A percentile compares a stretch with the other conserved stretches of the same genome.
Conservation (phyloP, 2,888 invertebrate species). For the Amiota communis region DNA sequence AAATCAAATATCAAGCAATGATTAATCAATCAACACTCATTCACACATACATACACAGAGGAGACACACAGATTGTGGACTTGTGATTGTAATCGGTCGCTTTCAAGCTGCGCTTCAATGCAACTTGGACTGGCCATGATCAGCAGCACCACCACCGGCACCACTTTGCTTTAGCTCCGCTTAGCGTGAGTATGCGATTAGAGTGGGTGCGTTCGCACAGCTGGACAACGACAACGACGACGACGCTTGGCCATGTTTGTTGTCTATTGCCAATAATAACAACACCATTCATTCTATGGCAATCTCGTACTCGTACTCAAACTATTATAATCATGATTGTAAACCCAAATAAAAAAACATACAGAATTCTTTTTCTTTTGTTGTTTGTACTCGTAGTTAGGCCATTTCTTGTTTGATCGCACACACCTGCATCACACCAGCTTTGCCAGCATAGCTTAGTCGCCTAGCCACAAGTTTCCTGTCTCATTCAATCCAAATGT, state of each 20-base stretch:
- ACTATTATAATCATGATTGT: conserved; percentile 45
- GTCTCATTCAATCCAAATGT: too few species aligned
- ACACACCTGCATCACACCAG: conserved; percentile 19
- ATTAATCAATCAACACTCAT: conserved; percentile 64
- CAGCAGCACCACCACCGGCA: conserved; percentile 41
- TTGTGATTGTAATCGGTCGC: neutral
- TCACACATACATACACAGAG: conserved; percentile 7
- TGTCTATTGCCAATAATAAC: neutral
- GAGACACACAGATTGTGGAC: neutral
- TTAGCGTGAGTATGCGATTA: conserved; percentile 39
- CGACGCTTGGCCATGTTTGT: neutral
- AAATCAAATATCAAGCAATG: conserved; percentile 66
- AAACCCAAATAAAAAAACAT: conserved; percentile 30
- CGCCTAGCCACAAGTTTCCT: too few species aligned
- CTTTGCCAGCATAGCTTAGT: neutral
- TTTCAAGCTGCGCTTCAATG: neutral
- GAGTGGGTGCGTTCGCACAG: conserved; percentile 66
- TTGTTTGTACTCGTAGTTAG: conserved; percentile 1
- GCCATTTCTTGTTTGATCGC: neutral
- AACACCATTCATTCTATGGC: conserved; percentile 1
- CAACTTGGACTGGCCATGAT: conserved; percentile 10
- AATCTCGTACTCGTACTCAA: neutral
- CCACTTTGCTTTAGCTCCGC: conserved; percentile 29
- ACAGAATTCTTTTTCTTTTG: conserved; percentile 23
- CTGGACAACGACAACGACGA: conserved; percentile 50